These are phyloP conservation scores for Merops nubicus DNA, from an alignment of 2,113 vertebrate genomes.

Conservation along the genomic window DNA sequence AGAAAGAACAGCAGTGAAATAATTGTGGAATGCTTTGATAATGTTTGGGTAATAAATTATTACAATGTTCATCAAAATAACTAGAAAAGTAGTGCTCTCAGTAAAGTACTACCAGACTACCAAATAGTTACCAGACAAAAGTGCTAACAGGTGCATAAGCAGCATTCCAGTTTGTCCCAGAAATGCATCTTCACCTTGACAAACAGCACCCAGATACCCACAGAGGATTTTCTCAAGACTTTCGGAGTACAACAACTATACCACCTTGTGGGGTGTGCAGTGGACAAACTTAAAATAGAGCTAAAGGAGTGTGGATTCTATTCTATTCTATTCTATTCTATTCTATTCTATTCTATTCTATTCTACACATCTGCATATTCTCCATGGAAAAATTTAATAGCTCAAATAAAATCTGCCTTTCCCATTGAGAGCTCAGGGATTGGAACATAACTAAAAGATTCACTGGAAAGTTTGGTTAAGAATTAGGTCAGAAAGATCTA, in stretches of 20 bases:
- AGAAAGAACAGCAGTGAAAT: neutral
- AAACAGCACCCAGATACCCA: neutral
- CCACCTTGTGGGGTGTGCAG: neutral
- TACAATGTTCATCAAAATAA: neutral
- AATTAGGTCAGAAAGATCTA: neutral
- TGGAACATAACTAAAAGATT: neutral
- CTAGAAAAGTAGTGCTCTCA: neutral
- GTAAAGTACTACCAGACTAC: conserved; percentile 36
- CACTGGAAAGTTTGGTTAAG: neutral
- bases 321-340: neutral
- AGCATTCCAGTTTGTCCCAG: neutral
- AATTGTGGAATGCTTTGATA: conserved; percentile 19
- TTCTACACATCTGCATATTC: neutral
- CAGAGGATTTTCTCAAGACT: neutral
- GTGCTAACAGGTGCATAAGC: conserved; percentile 5
- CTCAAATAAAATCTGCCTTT: neutral
- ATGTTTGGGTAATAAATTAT: neutral
- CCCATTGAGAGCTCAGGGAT: neutral
- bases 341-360: neutral
- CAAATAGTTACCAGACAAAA: conserved; percentile 16
- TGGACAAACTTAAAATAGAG: neutral
- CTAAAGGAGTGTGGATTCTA: neutral
- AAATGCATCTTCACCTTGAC: neutral
- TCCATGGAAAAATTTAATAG: neutral
- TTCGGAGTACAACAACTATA: neutral